Conservation (phyloP, 2,888 invertebrate species). For the Girardia tigrina region DNA sequence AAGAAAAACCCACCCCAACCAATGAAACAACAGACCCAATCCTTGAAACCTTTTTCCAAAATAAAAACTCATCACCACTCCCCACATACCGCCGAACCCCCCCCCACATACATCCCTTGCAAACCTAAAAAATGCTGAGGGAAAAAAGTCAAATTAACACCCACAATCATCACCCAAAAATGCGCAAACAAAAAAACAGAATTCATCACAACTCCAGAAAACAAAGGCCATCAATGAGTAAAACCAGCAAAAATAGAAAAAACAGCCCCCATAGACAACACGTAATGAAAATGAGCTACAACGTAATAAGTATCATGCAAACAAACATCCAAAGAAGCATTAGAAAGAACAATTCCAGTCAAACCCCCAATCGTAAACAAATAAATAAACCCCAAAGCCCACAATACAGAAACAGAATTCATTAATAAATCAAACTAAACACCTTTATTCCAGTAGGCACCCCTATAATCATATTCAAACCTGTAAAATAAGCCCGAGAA, state of each 20-base stretch:
- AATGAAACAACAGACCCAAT: no score
- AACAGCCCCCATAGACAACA: conserved; percentile 63
- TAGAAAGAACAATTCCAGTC: conserved; percentile 51
- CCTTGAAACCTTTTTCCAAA: no score
- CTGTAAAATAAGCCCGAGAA: conserved; percentile 69
- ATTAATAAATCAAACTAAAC: conserved; percentile 57
- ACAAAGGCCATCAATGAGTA: conserved; percentile 61
- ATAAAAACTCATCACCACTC: no score
- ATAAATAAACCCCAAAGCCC: conserved; percentile 63
- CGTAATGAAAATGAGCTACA: conserved; percentile 67
- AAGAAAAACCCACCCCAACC: no score
- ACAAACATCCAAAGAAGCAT: conserved; percentile 63
- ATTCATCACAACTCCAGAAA: conserved; percentile 58
- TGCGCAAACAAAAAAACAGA: conserved; percentile 44
- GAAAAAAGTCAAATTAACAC: conserved; percentile 64
- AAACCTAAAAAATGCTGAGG: conserved; percentile 62
- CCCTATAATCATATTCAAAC: conserved; percentile 72
- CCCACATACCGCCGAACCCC: no score
- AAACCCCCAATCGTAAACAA: conserved; percentile 62
- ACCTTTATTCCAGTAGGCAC: conserved; percentile 71
- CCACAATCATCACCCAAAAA: conserved; percentile 60
- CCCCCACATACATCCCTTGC: conserved; percentile 59
- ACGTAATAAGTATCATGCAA: conserved; percentile 69
- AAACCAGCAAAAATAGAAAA: conserved; percentile 62
- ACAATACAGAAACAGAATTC: conserved; percentile 56